phyloP scores from a whole-genome alignment of 1,140 invertebrate genomes.

The Trachymyrmex cornetzi region DNA sequence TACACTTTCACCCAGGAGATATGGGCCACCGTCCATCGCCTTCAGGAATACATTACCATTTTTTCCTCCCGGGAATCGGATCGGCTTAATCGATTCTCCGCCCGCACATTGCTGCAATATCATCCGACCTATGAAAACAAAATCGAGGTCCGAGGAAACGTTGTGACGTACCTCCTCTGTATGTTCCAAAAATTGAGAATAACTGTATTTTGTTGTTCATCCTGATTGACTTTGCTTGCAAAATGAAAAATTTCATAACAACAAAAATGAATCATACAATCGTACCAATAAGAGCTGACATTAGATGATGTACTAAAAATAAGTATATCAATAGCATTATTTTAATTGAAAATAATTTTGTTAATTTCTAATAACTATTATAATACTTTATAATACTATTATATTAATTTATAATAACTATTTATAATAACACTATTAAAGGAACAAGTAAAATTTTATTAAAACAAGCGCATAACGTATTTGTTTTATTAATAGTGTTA shows the following conservation, averaged over 20 bases:
- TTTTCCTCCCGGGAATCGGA: constrained; percentile 22
- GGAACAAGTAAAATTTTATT: too few species aligned
- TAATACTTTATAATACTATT: too few species aligned
- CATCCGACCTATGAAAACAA: not conserved
- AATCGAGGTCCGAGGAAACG: not conserved
- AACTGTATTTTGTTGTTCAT: not conserved
- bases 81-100: constrained; percentile 40
- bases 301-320: too few species aligned
- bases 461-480: too few species aligned
- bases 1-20: constrained; percentile 20
- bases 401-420: too few species aligned
- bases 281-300: too few species aligned
- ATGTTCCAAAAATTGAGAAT: constrained; percentile 7
- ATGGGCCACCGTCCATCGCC: constrained; percentile 27
- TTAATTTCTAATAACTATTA: too few species aligned
- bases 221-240: not conserved
- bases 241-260: not conserved
- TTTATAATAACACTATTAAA: too few species aligned
- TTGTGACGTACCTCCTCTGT: not conserved
- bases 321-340: too few species aligned
- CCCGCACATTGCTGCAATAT: constrained; percentile 17
- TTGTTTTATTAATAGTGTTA: too few species aligned
- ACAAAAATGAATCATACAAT: too few species aligned
- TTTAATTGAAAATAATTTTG: too few species aligned
- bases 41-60: constrained; percentile 55